These are phyloP conservation scores for Dicroscelio sp. DNA, from an alignment of 2,888 invertebrate species.

Conservation along the genomic window DNA sequence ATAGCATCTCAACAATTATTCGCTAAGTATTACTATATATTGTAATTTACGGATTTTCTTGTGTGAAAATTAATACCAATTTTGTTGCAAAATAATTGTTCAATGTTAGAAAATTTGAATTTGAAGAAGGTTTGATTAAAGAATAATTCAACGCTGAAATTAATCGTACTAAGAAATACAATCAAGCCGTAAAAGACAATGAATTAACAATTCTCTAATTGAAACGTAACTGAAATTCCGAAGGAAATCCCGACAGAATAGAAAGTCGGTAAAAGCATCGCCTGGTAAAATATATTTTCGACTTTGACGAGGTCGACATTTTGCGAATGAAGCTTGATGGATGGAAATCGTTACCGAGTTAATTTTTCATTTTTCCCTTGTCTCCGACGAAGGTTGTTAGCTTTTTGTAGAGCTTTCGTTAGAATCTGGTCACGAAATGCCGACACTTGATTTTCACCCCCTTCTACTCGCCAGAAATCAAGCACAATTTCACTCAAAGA, in stretches of 20 bases:
- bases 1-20: no score
- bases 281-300: constrained; percentile 57
- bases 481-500: no score
- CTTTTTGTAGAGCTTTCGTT: no score
- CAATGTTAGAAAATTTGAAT: no score
- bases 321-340: constrained; percentile 69
- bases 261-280: constrained; percentile 63
- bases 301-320: constrained; percentile 71
- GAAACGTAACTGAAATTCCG: constrained; percentile 35
- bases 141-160: no score
- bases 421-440: constrained; percentile 27
- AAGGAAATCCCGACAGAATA: constrained; percentile 32
- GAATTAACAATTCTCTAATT: constrained; percentile 36
- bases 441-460: constrained; percentile 43
- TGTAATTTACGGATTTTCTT: no score
- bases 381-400: neutral
- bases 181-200: neutral
- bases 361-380: constrained; percentile 70
- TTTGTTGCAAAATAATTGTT: no score
- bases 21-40: no score
- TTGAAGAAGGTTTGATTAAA: no score
- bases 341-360: constrained; percentile 67
- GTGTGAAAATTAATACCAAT: no score
- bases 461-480: neutral
- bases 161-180: neutral